Conservation (phyloP, 2,797 vertebrate genomes). For the Scomberomorus guttatus region DNA sequence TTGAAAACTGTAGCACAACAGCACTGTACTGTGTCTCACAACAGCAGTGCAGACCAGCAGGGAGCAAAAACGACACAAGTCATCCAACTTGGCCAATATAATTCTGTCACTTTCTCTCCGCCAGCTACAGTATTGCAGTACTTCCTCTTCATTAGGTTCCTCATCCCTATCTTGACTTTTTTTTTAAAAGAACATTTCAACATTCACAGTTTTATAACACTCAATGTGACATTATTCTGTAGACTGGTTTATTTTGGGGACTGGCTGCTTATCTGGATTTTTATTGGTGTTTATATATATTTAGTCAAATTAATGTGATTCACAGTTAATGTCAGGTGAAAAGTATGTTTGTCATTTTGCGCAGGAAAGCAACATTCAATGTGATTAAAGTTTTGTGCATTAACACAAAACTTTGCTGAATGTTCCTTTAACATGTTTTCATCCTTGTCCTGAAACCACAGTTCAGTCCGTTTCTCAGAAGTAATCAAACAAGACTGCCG, state of each 20-base stretch:
- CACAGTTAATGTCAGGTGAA: too few species aligned
- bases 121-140: not conserved
- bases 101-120: not conserved
- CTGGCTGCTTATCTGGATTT: not conserved
- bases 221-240: too few species aligned
- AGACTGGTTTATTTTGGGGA: not conserved
- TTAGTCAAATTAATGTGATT: not conserved
- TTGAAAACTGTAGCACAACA: not conserved
- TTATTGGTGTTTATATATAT: not conserved
- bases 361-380: not conserved
- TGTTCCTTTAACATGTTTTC: slow-evolving; percentile 6
- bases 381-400: not conserved
- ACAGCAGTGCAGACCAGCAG: not conserved
- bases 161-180: not conserved
- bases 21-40: not conserved
- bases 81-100: too few species aligned
- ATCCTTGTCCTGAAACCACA: not conserved
- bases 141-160: not conserved
- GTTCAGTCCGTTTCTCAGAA: not conserved
- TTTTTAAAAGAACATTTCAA: too few species aligned
- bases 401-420: not conserved
- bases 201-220: not conserved
- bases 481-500: not conserved
- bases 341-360: not conserved
- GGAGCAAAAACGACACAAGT: not conserved